A percentile compares a stretch with the other conserved stretches of the same genome.
phyloP scores from a whole-genome alignment of 2,113 vertebrate genomes.

The Syngnathus typhle region DNA sequence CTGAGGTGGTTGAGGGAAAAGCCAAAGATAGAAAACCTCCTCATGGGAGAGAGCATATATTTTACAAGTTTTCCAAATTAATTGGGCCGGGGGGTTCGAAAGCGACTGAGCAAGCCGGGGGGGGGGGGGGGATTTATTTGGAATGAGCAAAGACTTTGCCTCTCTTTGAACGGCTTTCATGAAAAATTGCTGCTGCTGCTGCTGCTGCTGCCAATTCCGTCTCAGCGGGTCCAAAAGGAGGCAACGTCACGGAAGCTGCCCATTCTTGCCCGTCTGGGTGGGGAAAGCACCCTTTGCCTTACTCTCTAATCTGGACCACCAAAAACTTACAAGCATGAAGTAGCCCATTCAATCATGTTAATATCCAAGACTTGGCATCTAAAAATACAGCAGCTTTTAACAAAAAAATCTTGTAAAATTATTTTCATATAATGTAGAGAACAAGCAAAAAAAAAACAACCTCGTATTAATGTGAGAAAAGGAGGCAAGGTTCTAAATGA shows the following conservation, averaged over 20 bases:
- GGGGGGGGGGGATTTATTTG: slow-evolving; percentile 26
- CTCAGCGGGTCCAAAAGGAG: slow-evolving; percentile 23
- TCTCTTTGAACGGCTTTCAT: slow-evolving; percentile 13
- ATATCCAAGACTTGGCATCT: too few species aligned
- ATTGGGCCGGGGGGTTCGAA: slow-evolving; percentile 13
- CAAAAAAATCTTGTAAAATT: too few species aligned
- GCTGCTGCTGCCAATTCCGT: slow-evolving; percentile 39
- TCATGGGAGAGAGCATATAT: slow-evolving; percentile 19
- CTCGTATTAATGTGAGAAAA: neutral
- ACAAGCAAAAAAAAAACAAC: neutral
- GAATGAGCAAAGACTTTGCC: slow-evolving; percentile 16
- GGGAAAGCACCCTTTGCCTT: neutral
- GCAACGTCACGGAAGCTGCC: slow-evolving; percentile 18
- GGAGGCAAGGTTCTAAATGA: neutral
- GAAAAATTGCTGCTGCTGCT: slow-evolving; percentile 5
- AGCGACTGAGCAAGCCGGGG: slow-evolving; percentile 16
- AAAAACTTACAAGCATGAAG: neutral
- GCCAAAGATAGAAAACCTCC: slow-evolving; percentile 20
- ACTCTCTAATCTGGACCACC: neutral
- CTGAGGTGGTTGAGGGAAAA: neutral
- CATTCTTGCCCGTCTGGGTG: neutral
- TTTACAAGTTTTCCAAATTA: slow-evolving; percentile 31
- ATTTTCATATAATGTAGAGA: neutral
- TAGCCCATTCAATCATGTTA: neutral
- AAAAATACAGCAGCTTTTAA: too few species aligned